Evolutionary conservation across 2,888 invertebrate species (phyloP).

Genomic region (Drosophila greeni): DNA sequence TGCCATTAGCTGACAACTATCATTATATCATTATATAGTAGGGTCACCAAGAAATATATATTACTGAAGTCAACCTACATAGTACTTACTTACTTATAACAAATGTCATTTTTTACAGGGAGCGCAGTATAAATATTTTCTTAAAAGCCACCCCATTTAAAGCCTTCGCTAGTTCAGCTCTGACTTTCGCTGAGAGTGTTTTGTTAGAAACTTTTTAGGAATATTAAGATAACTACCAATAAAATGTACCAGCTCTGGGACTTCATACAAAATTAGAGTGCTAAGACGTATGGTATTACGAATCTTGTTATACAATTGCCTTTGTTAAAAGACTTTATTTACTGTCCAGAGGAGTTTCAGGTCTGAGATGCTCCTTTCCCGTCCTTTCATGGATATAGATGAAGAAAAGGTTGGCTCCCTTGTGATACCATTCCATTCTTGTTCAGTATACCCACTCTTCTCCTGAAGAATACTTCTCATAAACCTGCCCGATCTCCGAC

Average conservation of each 20-base stretch:
- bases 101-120: not conserved
- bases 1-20: constrained; percentile 1
- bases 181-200: not conserved
- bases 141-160: not conserved
- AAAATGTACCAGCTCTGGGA: not conserved
- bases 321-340: too few relatives aligned
- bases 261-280: not conserved
- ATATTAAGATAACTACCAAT: not conserved
- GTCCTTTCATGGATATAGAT: not conserved
- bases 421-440: too few relatives aligned
- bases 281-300: too few relatives aligned
- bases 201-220: not conserved
- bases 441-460: too few relatives aligned
- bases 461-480: not conserved
- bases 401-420: not conserved
- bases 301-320: too few relatives aligned
- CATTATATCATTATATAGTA: constrained; percentile 5
- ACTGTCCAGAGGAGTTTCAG: too few relatives aligned
- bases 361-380: not conserved
- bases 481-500: not conserved
- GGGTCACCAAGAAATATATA: not conserved
- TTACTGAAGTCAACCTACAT: not conserved
- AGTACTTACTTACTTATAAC: not conserved
- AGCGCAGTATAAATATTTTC: not conserved
- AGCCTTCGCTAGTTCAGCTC: not conserved